phyloP scores from a whole-genome alignment of 2,797 vertebrate genomes.

The Podarcis lilfordi region DNA sequence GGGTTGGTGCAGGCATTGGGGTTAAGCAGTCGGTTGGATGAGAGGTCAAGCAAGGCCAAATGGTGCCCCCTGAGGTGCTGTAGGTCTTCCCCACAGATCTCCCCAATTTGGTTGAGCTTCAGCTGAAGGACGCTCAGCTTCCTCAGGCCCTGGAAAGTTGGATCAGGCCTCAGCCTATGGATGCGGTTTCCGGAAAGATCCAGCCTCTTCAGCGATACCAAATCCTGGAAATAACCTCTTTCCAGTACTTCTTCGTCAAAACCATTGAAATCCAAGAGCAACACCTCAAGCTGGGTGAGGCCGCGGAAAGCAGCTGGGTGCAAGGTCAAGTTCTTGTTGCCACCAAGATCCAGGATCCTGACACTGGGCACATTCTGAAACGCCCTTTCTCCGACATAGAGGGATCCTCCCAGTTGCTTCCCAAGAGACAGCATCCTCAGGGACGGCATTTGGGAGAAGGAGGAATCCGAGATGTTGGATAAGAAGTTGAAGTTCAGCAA shows the following conservation, averaged over 20 bases:
- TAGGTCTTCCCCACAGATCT: constrained; percentile 44
- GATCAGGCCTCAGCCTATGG: constrained; percentile 36
- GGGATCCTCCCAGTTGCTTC: background rate
- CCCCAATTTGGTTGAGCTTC: constrained; percentile 46
- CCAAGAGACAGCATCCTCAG: constrained; percentile 38
- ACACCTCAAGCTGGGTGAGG: constrained; percentile 37
- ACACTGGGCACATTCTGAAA: constrained; percentile 47
- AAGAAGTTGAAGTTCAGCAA: constrained; percentile 51
- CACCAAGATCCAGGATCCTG: constrained; percentile 54
- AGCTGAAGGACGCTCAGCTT: constrained; percentile 30
- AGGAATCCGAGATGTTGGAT: constrained; percentile 22
- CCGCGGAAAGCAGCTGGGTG: constrained; percentile 45
- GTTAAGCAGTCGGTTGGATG: constrained; percentile 36
- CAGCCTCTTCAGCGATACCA: constrained; percentile 47
- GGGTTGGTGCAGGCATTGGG: constrained; percentile 30
- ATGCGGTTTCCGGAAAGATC: constrained; percentile 53
- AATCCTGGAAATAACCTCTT: constrained; percentile 27
- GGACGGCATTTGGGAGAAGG: constrained; percentile 29
- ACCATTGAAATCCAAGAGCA: constrained; percentile 46
- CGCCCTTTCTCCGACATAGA: constrained; percentile 42
- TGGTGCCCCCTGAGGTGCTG: constrained; percentile 9
- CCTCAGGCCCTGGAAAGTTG: constrained; percentile 37
- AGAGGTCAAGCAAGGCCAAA: constrained; percentile 51
- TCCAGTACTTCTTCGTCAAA: constrained; percentile 47
- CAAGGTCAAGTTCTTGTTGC: constrained; percentile 39